phyloP scores from a whole-genome alignment of 1,140 invertebrate genomes.

The Lordiphosa stackelbergi region DNA sequence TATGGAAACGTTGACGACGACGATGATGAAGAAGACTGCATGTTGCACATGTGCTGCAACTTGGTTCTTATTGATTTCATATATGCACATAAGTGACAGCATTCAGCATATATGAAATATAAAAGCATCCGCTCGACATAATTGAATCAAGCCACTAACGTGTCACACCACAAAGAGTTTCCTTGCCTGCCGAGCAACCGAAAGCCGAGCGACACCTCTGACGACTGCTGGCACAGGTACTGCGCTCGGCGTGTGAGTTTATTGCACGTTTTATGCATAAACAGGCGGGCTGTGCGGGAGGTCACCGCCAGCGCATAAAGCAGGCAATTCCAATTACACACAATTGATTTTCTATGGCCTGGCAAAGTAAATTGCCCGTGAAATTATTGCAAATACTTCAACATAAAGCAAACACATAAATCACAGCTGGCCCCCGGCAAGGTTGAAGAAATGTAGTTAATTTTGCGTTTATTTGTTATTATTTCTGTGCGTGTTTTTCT shows the following conservation, averaged over 20 bases:
- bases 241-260: neutral
- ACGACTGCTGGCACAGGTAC: conserved; percentile 2
- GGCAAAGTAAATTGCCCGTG: conserved; percentile 64
- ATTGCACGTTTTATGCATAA: conserved; percentile 8
- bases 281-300: neutral
- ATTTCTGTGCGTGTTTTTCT: conserved; percentile 1
- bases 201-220: neutral
- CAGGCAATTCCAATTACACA: conserved; percentile 56
- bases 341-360: conserved; percentile 64
- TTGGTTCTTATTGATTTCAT: conserved; percentile 46
- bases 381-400: conserved; percentile 63
- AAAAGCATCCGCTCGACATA: conserved; percentile 29
- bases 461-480: conserved; percentile 41
- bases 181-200: conserved; percentile 9
- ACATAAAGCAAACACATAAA: conserved; percentile 33
- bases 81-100: conserved; percentile 10
- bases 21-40: neutral
- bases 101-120: conserved; percentile 14
- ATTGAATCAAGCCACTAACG: conserved; percentile 61
- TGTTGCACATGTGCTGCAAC: conserved; percentile 8
- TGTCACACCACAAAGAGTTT: conserved; percentile 23
- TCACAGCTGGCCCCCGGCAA: conserved; percentile 18
- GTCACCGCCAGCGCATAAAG: conserved; percentile 1
- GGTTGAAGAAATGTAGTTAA: conserved; percentile 28
- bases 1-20: conserved; percentile 11